phyloP scores from a whole-genome alignment of 1,140 invertebrate genomes.

The Pemphigus obesinymphae region DNA sequence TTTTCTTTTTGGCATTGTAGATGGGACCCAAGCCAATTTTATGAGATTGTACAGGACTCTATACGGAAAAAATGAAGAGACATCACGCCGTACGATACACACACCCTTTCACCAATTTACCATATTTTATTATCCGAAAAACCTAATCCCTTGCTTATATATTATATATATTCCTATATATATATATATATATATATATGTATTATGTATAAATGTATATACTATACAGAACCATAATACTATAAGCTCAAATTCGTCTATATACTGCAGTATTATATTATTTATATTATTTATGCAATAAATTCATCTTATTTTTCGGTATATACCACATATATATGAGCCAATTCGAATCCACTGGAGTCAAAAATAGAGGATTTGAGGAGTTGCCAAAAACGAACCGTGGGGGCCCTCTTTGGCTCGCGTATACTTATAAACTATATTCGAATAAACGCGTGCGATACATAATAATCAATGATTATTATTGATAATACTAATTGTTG shows the following conservation, averaged over 20 bases:
- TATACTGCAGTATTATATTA: not conserved
- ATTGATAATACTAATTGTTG: not conserved
- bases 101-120: too few relatives aligned
- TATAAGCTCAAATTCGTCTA: too few relatives aligned
- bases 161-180: too few relatives aligned
- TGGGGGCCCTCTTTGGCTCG: not conserved
- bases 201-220: too few relatives aligned
- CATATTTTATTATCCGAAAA: too few relatives aligned
- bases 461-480: too few relatives aligned
- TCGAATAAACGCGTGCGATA: not conserved
- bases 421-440: not conserved
- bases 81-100: not conserved
- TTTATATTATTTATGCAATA: not conserved
- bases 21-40: not conserved
- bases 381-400: not conserved
- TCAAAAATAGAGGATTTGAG: slow-evolving; percentile 34
- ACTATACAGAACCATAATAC: too few relatives aligned
- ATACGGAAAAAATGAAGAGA: not conserved
- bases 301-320: not conserved
- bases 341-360: not conserved
- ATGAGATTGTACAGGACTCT: not conserved
- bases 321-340: not conserved
- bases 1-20: slow-evolving; percentile 14
- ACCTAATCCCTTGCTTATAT: too few relatives aligned
- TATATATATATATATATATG: too few relatives aligned